Evolutionary conservation across 2,888 invertebrate species (phyloP).

Genomic region (Eudasyphora cyanicolor): DNA sequence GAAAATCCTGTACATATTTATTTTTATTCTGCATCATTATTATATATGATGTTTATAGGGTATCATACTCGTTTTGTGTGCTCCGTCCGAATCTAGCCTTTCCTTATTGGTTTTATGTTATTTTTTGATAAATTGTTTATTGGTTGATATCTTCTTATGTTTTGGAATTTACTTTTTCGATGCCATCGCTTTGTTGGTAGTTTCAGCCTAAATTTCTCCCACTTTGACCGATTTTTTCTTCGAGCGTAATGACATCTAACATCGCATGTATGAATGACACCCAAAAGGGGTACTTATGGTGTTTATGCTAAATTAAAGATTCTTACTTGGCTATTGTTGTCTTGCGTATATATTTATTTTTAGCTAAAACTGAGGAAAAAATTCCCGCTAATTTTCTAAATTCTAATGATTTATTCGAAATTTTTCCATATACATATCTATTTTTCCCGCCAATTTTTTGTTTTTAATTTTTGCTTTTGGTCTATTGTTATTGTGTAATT

Average conservation of each 20-base stretch:
- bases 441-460: not conserved
- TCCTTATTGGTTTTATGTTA: too few relatives aligned
- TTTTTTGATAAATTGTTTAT: too few relatives aligned
- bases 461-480: conserved; percentile 1
- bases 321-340: not conserved
- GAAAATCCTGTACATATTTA: too few relatives aligned
- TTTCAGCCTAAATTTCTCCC: not conserved
- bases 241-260: not conserved
- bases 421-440: conserved; percentile 26
- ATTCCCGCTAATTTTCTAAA: conserved; percentile 26
- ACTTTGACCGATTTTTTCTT: not conserved
- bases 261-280: not conserved
- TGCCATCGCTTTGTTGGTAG: conserved; percentile 12
- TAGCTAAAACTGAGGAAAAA: not conserved
- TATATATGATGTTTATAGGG: too few relatives aligned
- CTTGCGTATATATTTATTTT: not conserved
- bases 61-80: too few relatives aligned
- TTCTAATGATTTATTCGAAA: conserved; percentile 24
- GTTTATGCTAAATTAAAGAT: conserved; percentile 1
- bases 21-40: too few relatives aligned
- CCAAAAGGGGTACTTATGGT: not conserved
- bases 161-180: too few relatives aligned
- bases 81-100: too few relatives aligned
- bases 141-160: too few relatives aligned
- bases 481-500: conserved; percentile 38